Evolutionary conservation across 1,140 invertebrate species (phyloP), one percentile per base, ranked within the genome.

Genomic region (Penaeus japonicus): DNA sequence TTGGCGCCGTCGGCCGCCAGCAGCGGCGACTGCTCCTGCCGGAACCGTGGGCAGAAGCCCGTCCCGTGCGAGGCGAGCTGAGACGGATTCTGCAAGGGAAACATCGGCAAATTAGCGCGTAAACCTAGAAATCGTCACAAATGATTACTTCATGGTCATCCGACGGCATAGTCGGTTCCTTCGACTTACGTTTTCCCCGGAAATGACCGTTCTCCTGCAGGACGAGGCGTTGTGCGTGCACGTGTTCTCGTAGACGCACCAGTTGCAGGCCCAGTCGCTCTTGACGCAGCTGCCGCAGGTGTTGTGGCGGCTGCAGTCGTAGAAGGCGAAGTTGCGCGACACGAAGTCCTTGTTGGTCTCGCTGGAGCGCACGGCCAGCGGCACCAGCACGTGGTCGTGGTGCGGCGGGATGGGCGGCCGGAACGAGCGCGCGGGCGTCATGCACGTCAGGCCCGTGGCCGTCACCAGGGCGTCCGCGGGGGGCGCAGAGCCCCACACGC

Each of bases 341-440:
- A 99, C 97, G 94, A 99, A 98, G 92, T 99, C 97, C 92, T 98
- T 97, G 92, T 98, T 97, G 5, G 97, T 98, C 93, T 98, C 97
- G 24, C 96, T 96, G 18, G 97, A 97, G 27, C 97, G 95, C 3
- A 99, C 97, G 10, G 97, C 97, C n/a, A 99, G 93, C 20, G 97
- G 96, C 75, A 99, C 97, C 90, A 96, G 94, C 0, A 98, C 95
- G 93, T 99, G 97, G 93, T 99, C 98, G 92, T 92, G 59, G 92
- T 93, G 85, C 62, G 91, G 94, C 0, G 95, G 94, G 90, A 99
- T 98, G 90, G 97, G 59, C 98, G 94, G 91, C 95, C 94, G 80
- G 94, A 93, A 18, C 97, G 93, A 93, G 18, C 97, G 93, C 62
- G 95, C 94, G 27, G 98, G 98, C 2, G 97, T 98, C 18, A 95